Evolutionary conservation across 2,113 vertebrate species (phyloP), one percentile per base, ranked within the genome.

Genomic region (Notarius quadriscutis): DNA sequence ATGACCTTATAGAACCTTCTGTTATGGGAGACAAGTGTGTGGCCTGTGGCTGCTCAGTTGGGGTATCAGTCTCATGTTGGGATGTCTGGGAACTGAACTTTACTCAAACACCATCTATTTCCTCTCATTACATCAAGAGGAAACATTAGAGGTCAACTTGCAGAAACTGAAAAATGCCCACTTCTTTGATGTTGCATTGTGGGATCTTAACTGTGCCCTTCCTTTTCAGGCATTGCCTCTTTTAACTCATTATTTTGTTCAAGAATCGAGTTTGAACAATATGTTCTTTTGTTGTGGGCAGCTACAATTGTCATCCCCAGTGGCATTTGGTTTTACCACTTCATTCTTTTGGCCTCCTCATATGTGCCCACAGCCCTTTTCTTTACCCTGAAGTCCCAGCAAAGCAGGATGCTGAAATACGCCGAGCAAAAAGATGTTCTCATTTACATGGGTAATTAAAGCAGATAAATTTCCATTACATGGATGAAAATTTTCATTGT

Each of bases 281-380:
- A 86, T 53, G 67, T 51, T 41, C 67, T 90, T 93, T 93, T 94
- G 93, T 94, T 91, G 81, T 79, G 90, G 87, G 83, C 91, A 89
- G 89, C 93, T 93, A 51, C 91, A 91, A 41, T 91, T 94, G 93
- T 89, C 72, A 79, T 87, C 89, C 84, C 91, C 82, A 86, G 90
- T 92, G 87, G 84, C 84, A 67, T 86, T 89, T 48, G 55, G 88
- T 86, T 85, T 86, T 74, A 88, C 88, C 84, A 89, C 88, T 88
- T 89, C 63, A 88, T 89, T 90, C 87, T 89, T 81, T 69, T 90
- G 86, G 15, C 71, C 55, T 89, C 62, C 65, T 88, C 63, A 74
- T 53, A 79, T 69, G 83, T 84, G 72, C 88, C 79, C 83, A 25
- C 85, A 88, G 87, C 62, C 57, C 51, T 85, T 89, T 83, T 27